Evolutionary conservation across 2,888 invertebrate species (phyloP).

Genomic region (Nebria salina): DNA sequence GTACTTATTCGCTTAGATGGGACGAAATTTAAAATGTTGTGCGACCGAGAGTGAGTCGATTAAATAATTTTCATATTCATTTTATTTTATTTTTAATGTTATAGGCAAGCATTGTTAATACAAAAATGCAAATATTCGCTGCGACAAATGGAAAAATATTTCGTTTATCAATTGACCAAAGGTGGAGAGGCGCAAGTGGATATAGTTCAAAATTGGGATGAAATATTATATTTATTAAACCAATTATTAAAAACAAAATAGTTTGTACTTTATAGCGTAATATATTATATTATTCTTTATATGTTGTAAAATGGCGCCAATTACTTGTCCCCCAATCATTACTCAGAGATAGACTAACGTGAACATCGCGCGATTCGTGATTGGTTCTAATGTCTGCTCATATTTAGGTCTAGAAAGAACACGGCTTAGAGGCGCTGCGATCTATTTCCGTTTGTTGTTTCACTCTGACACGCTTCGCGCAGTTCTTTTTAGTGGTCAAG

Average conservation of each 20-base stretch:
- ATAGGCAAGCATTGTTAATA: constrained; percentile 65
- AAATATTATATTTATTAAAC: constrained; percentile 52
- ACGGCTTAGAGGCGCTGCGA: neutral
- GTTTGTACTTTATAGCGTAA: constrained; percentile 4
- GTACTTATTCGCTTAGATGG: constrained; percentile 58
- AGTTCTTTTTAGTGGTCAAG: constrained; percentile 70
- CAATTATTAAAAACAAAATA: constrained; percentile 48
- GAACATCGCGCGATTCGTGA: neutral
- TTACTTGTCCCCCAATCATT: too few species aligned
- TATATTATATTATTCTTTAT: neutral
- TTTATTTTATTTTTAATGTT: constrained; percentile 54
- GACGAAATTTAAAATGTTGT: constrained; percentile 59
- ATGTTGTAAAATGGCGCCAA: neutral
- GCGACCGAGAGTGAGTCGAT: constrained; percentile 60
- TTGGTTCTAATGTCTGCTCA: neutral
- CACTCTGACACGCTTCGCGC: neutral
- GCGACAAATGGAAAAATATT: constrained; percentile 54
- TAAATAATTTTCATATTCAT: constrained; percentile 38
- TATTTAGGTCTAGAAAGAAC: neutral
- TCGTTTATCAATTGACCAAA: constrained; percentile 57
- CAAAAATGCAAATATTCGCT: constrained; percentile 56
- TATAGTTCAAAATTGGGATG: constrained; percentile 53
- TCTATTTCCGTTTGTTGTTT: constrained; percentile 23
- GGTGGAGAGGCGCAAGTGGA: constrained; percentile 52
- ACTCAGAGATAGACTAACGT: neutral